Conservation (phyloP, 2,113 vertebrate species). For the Spheniscus mendiculus region DNA sequence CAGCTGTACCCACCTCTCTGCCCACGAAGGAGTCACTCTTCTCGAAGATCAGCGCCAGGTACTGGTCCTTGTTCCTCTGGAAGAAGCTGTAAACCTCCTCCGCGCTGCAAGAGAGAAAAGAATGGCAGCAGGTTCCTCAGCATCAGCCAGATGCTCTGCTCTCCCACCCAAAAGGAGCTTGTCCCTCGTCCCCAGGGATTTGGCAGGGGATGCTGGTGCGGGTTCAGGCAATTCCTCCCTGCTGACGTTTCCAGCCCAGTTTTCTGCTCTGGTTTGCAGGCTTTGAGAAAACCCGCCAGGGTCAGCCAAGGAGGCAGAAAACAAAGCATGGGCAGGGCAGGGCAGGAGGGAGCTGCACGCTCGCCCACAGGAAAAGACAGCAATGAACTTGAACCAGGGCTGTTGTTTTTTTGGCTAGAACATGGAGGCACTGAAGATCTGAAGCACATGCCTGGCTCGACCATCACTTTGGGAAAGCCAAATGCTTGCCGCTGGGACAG, state of each 20-base stretch:
- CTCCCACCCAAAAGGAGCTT: accelerated
- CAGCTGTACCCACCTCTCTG: constrained; percentile 84
- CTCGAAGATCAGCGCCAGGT: constrained; percentile 91
- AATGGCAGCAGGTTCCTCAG: neutral
- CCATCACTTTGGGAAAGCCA: neutral
- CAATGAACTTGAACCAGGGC: neutral
- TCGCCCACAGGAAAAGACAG: neutral
- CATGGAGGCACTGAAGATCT: neutral
- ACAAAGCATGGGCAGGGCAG: neutral
- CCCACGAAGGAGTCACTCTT: constrained; percentile 81
- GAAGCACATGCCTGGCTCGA: accelerated
- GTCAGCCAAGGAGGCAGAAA: neutral
- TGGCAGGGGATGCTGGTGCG: neutral
- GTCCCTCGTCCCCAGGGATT: accelerated
- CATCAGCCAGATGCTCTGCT: neutral
- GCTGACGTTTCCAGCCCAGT: neutral
- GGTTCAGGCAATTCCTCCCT: neutral
- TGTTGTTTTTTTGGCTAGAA: neutral
- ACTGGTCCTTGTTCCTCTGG: constrained; percentile 76
- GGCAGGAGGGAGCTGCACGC: neutral
- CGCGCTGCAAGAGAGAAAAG: constrained; percentile 69
- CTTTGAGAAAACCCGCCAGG: neutral
- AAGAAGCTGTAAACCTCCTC: constrained; percentile 85
- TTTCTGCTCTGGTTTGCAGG: neutral
- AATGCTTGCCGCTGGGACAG: neutral